Base-by-base conservation (phyloP, 2,797 vertebrate genomes). In the Gastrophryne carolinensis region DNA sequence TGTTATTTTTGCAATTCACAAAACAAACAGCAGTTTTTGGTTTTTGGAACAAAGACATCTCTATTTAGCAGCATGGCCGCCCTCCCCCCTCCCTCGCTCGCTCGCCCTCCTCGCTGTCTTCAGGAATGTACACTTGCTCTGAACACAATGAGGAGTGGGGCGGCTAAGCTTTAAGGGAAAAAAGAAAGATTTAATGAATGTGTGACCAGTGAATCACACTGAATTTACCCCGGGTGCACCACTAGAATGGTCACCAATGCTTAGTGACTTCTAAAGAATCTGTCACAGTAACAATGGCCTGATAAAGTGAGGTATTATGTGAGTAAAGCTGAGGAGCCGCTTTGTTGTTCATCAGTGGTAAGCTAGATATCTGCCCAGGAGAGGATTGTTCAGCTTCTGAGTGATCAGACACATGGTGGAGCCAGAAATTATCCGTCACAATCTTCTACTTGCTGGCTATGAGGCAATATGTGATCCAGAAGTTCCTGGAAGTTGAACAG, bases 191-290 rank as follows among this genome's bases (percentile, higher is more conserved):
- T 81, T 64, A 78, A 76, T 83, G 77, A 80, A 57, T 77, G 47
- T 78, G 72, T 80, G 71, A 56, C 61, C 12, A 78, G 79, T 68
- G 79, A 84, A 86, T 79, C 80, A 72, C 79, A 80, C 80, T 82
- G 73, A 76, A 29, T 74, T 79, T 68, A 81, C 81, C 23, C 44
- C 27, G 80, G 81, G 47, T 85, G 81, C 82, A 66, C 73, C 29
- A 79, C 80, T 79, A 84, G 80, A 82, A 82, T 82, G 82, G 63
- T 78, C 82, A 82, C 81, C 56, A 58, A 47, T 56, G 64, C 35
- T 62, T 41, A 53, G 57, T 54, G 47, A 49, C 65, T 64, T 63
- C 63, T 71, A 44, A 54, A 70, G 26, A 69, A 64, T 53, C 30
- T 30, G 11, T 11, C 56, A 71, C 29, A 63, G 65, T 63, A 76